Base-by-base conservation (phyloP, 2,797 vertebrate species). In the Dicrostonyx torquatus region DNA sequence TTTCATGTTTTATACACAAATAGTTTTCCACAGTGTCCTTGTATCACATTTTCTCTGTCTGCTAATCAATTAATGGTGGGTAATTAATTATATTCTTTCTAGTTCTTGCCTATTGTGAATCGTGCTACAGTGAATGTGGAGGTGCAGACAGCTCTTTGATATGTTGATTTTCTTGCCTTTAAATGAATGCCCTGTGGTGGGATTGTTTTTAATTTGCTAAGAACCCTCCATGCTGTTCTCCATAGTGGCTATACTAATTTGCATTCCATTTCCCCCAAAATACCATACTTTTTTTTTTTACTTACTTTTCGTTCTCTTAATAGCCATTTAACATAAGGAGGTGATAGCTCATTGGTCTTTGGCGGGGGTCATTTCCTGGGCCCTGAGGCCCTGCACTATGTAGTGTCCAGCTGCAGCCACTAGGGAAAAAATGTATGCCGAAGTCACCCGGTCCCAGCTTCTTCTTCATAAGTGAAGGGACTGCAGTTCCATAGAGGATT, bases 311-410 rank as follows among this genome's bases (percentile, higher is more conserved):
- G 17, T 60, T 79, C 7, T 87, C 26, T 15, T 24, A 40, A 24
- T 24, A n/a, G 7, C 83, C 62, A 60, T 37, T 40, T 70, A 62
- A 48, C 1, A 20, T 53, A 20, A 7, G 31, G 12, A 85, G 58
- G 13, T 84, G 26, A 37, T 20, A 43, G 20, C 45, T 86, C 31
- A 9, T 12, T 40, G 22, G 53, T 40, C 34, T 73, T n/a, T 34
- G 48, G 40, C n/a, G 20, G 24, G 24, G n/a, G 37, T 70, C 29
- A 13, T 40, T 68, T 45, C 13, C 75, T n/a, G 26, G 24, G 31
- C 26, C 5, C 66, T 34, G 34, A 5, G 37, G 31, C 2, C 14
- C 4, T 48, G 6, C 11, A 6, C 11, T 4, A 0, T 22, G 22
- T 68, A 18, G 15, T 31, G 7, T 55, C 62, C 34, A 6, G 12